Percentiles rank a stretch among this genome's conserved stretches.
These are phyloP conservation scores for Campopleginae sp. DNA, from an alignment of 2,888 invertebrate species.

Conservation along the genomic window DNA sequence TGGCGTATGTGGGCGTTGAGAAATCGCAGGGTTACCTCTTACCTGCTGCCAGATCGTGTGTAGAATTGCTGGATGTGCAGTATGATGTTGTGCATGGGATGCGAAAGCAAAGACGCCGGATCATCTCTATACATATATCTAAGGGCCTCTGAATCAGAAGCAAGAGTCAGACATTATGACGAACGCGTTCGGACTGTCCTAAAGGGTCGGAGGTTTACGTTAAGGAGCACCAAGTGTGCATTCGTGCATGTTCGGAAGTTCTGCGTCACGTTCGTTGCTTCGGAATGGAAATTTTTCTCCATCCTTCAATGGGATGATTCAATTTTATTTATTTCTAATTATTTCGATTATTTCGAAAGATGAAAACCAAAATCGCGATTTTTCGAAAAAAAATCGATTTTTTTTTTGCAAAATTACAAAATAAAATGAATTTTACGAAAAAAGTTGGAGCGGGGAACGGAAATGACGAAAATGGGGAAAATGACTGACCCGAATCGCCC, in stretches of 20 bases:
- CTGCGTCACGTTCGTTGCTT: not conserved
- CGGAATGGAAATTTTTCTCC: not conserved
- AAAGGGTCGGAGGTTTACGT: slow-evolving; percentile 72
- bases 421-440: too few relatives aligned
- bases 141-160: slow-evolving; percentile 51
- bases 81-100: slow-evolving; percentile 24
- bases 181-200: slow-evolving; percentile 63
- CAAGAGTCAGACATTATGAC: slow-evolving; percentile 56
- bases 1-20: slow-evolving; percentile 31
- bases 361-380: not conserved
- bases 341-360: too few relatives aligned
- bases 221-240: slow-evolving; percentile 67
- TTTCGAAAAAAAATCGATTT: not conserved
- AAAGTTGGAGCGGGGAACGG: too few relatives aligned
- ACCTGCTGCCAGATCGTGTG: slow-evolving; percentile 24
- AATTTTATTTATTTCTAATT: too few relatives aligned
- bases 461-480: too few relatives aligned
- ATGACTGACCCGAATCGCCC: too few relatives aligned
- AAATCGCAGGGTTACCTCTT: slow-evolving; percentile 2
- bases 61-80: slow-evolving; percentile 43
- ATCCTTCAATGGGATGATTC: too few relatives aligned
- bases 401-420: too few relatives aligned
- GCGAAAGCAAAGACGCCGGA: slow-evolving; percentile 34
- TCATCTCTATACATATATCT: slow-evolving; percentile 14
- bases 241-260: slow-evolving; percentile 21